A percentile compares a stretch with the other conserved stretches of the same genome.
Evolutionary conservation across 2,113 vertebrate genomes (phyloP).

Genomic region (Rhinogobius similis): DNA sequence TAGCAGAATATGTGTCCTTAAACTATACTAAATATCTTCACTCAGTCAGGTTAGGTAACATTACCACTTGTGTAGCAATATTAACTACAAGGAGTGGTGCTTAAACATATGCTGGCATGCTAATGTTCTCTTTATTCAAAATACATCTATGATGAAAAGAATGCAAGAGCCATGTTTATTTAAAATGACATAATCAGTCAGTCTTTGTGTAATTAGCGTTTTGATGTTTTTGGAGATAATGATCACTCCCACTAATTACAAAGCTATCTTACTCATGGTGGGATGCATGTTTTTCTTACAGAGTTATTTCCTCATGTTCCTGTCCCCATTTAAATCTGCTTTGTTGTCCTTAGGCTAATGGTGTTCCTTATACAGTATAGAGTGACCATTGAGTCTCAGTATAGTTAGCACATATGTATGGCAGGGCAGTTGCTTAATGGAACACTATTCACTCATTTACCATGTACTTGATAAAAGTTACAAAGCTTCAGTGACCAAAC

Average conservation of each 20-base stretch:
- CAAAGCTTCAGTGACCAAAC: not conserved
- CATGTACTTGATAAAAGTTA: not conserved
- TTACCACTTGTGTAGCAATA: no score
- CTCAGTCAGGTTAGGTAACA: no score
- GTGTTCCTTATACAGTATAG: not conserved
- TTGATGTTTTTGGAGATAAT: conserved; percentile 40
- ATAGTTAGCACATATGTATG: not conserved
- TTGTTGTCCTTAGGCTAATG: not conserved
- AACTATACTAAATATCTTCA: no score
- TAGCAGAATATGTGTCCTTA: no score
- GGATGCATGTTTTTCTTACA: conserved; percentile 13
- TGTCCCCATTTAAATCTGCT: not conserved
- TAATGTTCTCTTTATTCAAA: not conserved
- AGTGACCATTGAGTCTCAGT: not conserved
- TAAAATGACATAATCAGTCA: conserved; percentile 26
- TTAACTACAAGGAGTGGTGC: no score
- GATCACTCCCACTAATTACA: conserved; percentile 37
- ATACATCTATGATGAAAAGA: not conserved
- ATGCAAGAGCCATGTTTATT: not conserved
- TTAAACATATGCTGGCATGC: no score
- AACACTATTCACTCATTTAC: not conserved
- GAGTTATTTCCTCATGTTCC: conserved; percentile 1
- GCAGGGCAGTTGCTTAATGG: not conserved
- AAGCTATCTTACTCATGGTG: conserved; percentile 10
- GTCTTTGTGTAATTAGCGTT: conserved; percentile 20